Evolutionary conservation across 1,140 invertebrate genomes (phyloP), one percentile per base, ranked within the genome.

Genomic region (Ptiloglossa arizonensis): DNA sequence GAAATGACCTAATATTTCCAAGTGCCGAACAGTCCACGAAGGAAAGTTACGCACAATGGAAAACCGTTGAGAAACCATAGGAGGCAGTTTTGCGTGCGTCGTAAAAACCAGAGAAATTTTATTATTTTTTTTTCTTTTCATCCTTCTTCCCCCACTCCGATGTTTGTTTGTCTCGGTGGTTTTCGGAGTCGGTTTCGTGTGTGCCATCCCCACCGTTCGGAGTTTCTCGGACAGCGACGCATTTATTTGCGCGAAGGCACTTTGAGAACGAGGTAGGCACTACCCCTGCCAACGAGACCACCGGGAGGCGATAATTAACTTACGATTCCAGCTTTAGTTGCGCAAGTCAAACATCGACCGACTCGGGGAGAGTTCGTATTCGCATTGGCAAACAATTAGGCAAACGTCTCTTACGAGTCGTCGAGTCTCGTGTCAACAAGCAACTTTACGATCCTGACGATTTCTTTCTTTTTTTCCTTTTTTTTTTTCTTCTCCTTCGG

Each of bases 301-400:
- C 57, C 69, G 64, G 29, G 64, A 46, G 71, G 57, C 75, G 66
- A 83, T 83, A 83, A 83, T 83, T 83, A 83, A 83, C 82, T 83
- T 83, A 83, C 82, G 60, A 82, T 79, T 79, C 48, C 35, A 29
- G 60, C 35, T 68, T 75, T 63, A 50, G 67, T 50, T 27, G 67
- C 35, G 59, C 68, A 84, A 84, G 67, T 60, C 78, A 85, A 85
- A 85, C 78, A 85, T 69, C 69, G 54, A 22, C 67, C 27, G 56
- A 80, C 80, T 83, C 81, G 54, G 35, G 54, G 38, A 76, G 56
- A 76, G 56, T 57, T 35, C 70, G 56, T 62, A 63, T 81, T 84
- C 84, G 83, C 83, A 87, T 86, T 77, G 78, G 82, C 74, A 86
- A 86, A 87, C 87, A 87, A 87, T 88, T 87, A 87, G 71, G 63